Base-by-base conservation (phyloP, 2,888 invertebrate species). In the Neuroscelio doddi region DNA sequence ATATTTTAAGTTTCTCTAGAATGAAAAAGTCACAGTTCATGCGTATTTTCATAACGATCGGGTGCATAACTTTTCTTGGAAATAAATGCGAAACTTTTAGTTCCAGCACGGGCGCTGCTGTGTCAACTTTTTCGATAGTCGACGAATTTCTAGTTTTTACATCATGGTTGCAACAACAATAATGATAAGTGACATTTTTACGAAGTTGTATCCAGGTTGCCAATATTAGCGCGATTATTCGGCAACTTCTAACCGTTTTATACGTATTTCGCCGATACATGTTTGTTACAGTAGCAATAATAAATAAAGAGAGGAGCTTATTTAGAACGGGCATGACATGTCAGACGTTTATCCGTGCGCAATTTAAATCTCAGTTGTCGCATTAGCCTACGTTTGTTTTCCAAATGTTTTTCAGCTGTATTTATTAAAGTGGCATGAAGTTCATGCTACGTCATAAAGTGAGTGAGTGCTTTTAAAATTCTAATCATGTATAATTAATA, bases 381-480 rank as follows among this genome's bases (percentile, higher is more conserved):
- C 14, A 7, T 14, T 34, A 34, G 14, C 12, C 3, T 12, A 10
- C 14, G 5, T 3, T 7, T 5, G 5, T 14, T 34, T 14, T n/a
- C 1, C 10, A 34, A 12, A 34, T 34, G 34, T 34, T 34, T 12
- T 34, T 14, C 1, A 7, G 14, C 12, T 4, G 8, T 10, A 34
- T 38, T 38, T 30, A n/a, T 27, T 45, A 14, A 30, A 30, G 17
- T 32, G 32, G 24, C 29, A 41, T 26, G 39, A 12, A 16, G 42
- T 17, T 30, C 32, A 12, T 50, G 36, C 50, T 32, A 15, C 26
- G 34, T 42, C 52, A 52, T 34, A 16, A 52, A 42, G 42, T 52
- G 34, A 52, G 52, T 52, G 44, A 41, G 51, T 51, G 30, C 30
- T 49, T 38, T 42, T 14, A 52, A 52, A 52, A 34, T 9, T 34